These are phyloP conservation scores for Thalpophila matura DNA, from an alignment of 2,888 invertebrate species.

Conservation along the genomic window DNA sequence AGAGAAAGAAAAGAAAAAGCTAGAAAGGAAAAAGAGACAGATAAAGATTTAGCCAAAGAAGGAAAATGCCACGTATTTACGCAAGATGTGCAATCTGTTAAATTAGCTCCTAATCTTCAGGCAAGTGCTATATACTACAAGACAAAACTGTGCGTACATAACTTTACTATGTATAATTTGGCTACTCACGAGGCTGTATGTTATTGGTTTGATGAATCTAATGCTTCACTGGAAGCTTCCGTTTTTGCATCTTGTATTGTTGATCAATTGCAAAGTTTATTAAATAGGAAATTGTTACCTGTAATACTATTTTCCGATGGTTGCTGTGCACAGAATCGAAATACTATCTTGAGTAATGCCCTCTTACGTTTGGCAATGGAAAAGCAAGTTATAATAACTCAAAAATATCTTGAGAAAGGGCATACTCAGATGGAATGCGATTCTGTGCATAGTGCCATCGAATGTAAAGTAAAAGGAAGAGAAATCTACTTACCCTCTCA, in stretches of 20 bases:
- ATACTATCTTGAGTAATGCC: constrained; percentile 28
- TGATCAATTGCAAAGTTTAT: constrained; percentile 19
- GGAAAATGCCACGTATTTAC: constrained; percentile 12
- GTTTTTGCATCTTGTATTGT: constrained; percentile 30
- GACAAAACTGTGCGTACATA: constrained; percentile 36
- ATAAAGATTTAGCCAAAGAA: constrained; percentile 9
- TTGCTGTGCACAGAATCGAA: constrained; percentile 31
- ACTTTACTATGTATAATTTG: constrained; percentile 25
- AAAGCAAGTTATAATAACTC: constrained; percentile 28
- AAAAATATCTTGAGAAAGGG: constrained; percentile 41
- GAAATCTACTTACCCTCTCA: no score
- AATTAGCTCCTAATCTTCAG: constrained; percentile 20
- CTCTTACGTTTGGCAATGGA: constrained; percentile 30
- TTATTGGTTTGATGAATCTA: constrained; percentile 38
- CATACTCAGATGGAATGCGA: constrained; percentile 39
- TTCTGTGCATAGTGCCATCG: constrained; percentile 16
- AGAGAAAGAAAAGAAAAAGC: constrained; percentile 10
- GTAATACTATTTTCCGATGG: constrained; percentile 36
- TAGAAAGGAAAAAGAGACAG: constrained; percentile 11
- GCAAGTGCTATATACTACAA: constrained; percentile 35
- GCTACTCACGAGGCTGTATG: constrained; percentile 33
- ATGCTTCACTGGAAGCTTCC: constrained; percentile 38
- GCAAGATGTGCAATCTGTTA: constrained; percentile 8
- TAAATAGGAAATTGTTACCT: constrained; percentile 30
- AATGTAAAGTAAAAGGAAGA: constrained; percentile 35